A percentile compares a stretch with the other conserved stretches of the same genome.
phyloP scores from a whole-genome alignment of 2,113 vertebrate genomes.

The Cyprinodon tularosa region DNA sequence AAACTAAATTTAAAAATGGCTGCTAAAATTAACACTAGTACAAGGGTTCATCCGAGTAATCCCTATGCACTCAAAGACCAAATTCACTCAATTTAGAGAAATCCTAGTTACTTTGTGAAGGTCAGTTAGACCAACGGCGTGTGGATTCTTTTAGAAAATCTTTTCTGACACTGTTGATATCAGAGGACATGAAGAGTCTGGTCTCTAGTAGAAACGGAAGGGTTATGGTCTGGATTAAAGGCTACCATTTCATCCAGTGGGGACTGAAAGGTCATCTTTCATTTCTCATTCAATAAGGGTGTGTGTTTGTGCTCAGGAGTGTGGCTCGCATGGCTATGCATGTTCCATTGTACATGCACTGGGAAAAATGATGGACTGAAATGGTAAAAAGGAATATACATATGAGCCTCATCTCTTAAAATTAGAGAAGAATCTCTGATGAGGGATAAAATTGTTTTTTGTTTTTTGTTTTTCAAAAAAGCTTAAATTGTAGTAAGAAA shows the following conservation, averaged over 20 bases:
- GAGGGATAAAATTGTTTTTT: neutral
- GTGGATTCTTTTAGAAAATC: conserved; percentile 56
- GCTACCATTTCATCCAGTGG: conserved; percentile 56
- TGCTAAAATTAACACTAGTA: too few species aligned
- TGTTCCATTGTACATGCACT: neutral
- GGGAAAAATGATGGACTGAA: neutral
- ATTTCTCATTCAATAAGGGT: conserved; percentile 57
- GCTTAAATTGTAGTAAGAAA: too few species aligned
- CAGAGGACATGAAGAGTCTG: conserved; percentile 43
- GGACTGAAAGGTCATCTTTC: conserved; percentile 63
- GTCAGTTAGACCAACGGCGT: conserved; percentile 55
- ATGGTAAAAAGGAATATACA: neutral
- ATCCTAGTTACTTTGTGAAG: conserved; percentile 56
- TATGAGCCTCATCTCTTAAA: neutral
- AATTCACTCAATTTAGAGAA: conserved; percentile 51
- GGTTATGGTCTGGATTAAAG: conserved; percentile 58
- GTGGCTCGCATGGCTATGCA: conserved; percentile 1
- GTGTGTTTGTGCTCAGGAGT: conserved; percentile 5
- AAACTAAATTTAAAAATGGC: too few species aligned
- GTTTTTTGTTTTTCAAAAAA: too few species aligned
- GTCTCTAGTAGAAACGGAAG: conserved; percentile 44
- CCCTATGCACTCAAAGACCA: conserved; percentile 40
- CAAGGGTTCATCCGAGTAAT: conserved; percentile 15
- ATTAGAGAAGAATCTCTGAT: neutral
- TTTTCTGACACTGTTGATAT: conserved; percentile 50